A percentile compares a stretch with the other conserved stretches of the same genome.
phyloP scores from a whole-genome alignment of 2,888 invertebrate genomes.

The Pantelozetes paolii region DNA sequence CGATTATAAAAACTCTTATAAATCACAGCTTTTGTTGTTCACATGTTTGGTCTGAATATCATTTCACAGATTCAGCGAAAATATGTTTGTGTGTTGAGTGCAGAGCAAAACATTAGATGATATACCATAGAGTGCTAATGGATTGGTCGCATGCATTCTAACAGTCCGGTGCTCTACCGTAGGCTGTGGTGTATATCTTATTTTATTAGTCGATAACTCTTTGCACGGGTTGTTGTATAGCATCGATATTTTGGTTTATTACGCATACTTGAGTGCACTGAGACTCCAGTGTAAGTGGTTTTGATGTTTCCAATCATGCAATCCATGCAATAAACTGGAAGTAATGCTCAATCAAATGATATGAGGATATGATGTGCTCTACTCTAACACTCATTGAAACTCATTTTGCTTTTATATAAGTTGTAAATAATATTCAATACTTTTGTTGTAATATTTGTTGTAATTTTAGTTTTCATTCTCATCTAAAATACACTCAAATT shows the following conservation, averaged over 20 bases:
- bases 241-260: constrained; percentile 1
- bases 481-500: constrained; percentile 19
- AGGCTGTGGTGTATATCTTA: constrained; percentile 1
- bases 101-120: not conserved
- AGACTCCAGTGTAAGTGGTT: constrained; percentile 16
- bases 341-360: constrained; percentile 25
- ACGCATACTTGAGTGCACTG: not conserved
- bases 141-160: not conserved
- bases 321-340: not conserved
- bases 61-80: not conserved
- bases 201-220: constrained; percentile 5
- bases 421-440: constrained; percentile 5
- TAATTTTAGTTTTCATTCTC: constrained; percentile 1
- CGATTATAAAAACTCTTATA: constrained; percentile 25
- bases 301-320: constrained; percentile 20
- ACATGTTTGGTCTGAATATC: not conserved
- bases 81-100: constrained; percentile 1
- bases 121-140: not conserved
- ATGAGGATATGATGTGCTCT: not conserved
- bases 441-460: constrained; percentile 5
- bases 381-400: not conserved
- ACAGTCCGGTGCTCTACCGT: not conserved
- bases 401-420: not conserved
- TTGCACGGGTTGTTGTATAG: not conserved
- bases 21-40: constrained; percentile 27